These are phyloP conservation scores for Yasuhikotakia modesta DNA, from an alignment of 2,797 vertebrate genomes.

Conservation along the genomic window DNA sequence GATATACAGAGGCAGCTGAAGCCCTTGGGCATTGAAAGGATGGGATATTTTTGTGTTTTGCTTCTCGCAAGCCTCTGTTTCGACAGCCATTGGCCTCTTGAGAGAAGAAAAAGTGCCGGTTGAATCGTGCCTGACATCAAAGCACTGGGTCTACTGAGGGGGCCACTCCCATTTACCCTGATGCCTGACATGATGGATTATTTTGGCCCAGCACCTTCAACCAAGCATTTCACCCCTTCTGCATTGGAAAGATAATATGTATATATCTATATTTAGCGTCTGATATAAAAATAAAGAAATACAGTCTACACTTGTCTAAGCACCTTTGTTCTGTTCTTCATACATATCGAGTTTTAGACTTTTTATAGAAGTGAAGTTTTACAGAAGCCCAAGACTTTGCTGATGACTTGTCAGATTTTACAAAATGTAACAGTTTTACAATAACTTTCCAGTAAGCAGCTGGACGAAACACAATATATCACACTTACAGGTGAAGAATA, in stretches of 20 bases:
- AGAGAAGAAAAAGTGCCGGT: slow-evolving; percentile 65
- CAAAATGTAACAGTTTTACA: too few relatives aligned
- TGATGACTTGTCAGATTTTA: slow-evolving; percentile 60
- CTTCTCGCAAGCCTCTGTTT: slow-evolving; percentile 66
- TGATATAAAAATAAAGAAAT: slow-evolving; percentile 70
- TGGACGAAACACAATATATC: background rate
- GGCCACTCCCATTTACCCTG: slow-evolving; percentile 72
- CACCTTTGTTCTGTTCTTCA: slow-evolving; percentile 70
- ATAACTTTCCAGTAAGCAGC: background rate
- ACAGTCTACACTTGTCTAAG: slow-evolving; percentile 75
- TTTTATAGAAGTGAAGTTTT: slow-evolving; percentile 69
- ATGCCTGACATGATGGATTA: slow-evolving; percentile 77
- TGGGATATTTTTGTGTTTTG: slow-evolving; percentile 61
- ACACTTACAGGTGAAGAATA: background rate
- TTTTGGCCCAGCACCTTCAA: slow-evolving; percentile 72
- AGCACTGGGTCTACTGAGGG: too few relatives aligned
- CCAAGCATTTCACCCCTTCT: slow-evolving; percentile 69
- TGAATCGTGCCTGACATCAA: slow-evolving; percentile 65
- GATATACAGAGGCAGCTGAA: slow-evolving; percentile 75
- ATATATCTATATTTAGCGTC: slow-evolving; percentile 74
- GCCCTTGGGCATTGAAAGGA: slow-evolving; percentile 62
- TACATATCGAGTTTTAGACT: slow-evolving; percentile 69
- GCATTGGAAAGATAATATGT: slow-evolving; percentile 74
- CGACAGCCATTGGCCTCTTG: slow-evolving; percentile 66
- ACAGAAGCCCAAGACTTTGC: slow-evolving; percentile 52